phyloP scores from a whole-genome alignment of 2,113 vertebrate species.

The Syrmaticus mikado region DNA sequence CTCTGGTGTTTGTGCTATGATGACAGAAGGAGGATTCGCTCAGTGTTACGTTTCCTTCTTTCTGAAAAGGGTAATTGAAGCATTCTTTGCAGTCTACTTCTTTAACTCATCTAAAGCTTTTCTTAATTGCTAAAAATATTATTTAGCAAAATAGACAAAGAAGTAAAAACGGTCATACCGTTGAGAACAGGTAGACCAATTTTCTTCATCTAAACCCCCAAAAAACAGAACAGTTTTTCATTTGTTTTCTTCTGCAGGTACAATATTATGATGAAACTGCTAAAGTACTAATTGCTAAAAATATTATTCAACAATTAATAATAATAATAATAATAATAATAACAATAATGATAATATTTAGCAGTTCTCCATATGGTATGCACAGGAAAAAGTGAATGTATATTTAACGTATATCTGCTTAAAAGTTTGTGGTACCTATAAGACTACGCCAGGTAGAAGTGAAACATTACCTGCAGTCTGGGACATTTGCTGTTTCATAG shows the following conservation, averaged over 20 bases:
- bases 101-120: background rate
- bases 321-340: background rate
- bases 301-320: too few relatives aligned
- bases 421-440: background rate
- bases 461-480: background rate
- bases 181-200: too few relatives aligned
- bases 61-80: background rate
- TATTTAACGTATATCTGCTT: background rate
- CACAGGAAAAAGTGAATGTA: background rate
- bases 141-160: background rate
- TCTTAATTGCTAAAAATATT: background rate
- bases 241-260: too few relatives aligned
- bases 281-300: too few relatives aligned
- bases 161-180: too few relatives aligned
- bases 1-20: background rate
- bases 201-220: too few relatives aligned
- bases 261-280: too few relatives aligned
- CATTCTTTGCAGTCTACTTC: background rate
- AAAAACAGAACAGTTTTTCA: too few relatives aligned
- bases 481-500: background rate
- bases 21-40: background rate
- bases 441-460: fast-evolving
- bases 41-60: background rate
- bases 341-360: background rate
- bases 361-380: background rate